Percentiles rank a stretch among this genome's conserved stretches.
These are phyloP conservation scores for Sminthurides bifidus DNA, from an alignment of 1,140 invertebrate species.

Conservation along the genomic window DNA sequence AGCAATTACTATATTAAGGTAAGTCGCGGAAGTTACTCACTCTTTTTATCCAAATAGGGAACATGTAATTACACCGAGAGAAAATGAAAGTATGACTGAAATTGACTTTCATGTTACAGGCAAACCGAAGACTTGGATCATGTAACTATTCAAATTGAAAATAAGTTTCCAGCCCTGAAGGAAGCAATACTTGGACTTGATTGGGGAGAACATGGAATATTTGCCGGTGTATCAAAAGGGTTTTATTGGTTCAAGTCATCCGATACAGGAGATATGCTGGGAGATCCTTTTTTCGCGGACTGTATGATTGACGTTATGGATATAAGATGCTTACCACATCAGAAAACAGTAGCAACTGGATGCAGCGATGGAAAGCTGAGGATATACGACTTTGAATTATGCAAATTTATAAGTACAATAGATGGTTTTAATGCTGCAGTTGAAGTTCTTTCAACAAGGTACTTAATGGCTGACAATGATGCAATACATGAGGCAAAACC, in stretches of 20 bases:
- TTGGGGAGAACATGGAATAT: not conserved
- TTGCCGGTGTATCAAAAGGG: not conserved
- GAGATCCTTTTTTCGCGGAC: not conserved
- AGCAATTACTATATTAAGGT: not conserved
- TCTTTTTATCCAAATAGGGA: too few relatives aligned
- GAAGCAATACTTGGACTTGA: not conserved
- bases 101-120: not conserved
- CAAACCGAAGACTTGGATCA: not conserved
- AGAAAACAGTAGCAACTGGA: not conserved
- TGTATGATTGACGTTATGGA: conserved; percentile 1
- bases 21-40: too few relatives aligned
- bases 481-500: too few relatives aligned
- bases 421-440: not conserved
- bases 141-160: not conserved
- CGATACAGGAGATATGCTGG: not conserved
- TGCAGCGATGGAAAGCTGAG: not conserved
- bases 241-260: not conserved
- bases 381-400: not conserved
- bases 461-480: too few relatives aligned
- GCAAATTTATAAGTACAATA: too few relatives aligned
- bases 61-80: too few relatives aligned
- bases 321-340: not conserved
- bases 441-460: too few relatives aligned
- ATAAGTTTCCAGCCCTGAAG: not conserved
- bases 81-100: too few relatives aligned